phyloP scores from a whole-genome alignment of 2,113 vertebrate species.

The Gymnarchus niloticus region DNA sequence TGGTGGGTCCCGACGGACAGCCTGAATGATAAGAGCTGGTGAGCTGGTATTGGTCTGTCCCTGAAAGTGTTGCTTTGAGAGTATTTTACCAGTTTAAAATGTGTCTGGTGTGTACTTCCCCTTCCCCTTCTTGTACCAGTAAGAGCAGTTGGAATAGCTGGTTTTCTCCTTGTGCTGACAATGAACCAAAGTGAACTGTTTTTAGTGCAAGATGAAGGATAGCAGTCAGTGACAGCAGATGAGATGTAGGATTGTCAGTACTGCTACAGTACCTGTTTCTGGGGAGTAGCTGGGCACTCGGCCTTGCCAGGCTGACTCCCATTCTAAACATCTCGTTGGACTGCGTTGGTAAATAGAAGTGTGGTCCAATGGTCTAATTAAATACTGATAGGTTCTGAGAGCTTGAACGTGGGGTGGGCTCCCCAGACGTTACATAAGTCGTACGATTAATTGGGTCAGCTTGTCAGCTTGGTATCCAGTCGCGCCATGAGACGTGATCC shows the following conservation, averaged over 20 bases:
- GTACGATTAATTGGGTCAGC: neutral
- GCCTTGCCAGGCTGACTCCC: neutral
- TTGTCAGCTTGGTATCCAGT: neutral
- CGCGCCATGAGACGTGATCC: neutral
- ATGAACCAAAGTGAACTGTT: neutral
- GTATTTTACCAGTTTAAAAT: too few relatives aligned
- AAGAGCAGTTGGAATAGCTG: neutral
- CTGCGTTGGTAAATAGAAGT: too few relatives aligned
- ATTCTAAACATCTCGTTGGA: too few relatives aligned
- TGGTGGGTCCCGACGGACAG: too few relatives aligned
- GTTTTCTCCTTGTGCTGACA: neutral
- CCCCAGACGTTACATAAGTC: neutral
- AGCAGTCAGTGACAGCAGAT: neutral
- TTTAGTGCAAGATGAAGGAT: neutral
- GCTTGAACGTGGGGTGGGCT: neutral
- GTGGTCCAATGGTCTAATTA: neutral
- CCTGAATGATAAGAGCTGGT: too few relatives aligned
- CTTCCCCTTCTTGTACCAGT: too few relatives aligned
- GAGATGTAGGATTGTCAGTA: neutral
- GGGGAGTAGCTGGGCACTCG: neutral
- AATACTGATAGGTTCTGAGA: neutral
- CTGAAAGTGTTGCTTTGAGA: too few relatives aligned
- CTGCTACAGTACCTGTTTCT: neutral
- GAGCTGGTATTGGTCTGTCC: too few relatives aligned
- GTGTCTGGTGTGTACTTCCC: neutral